Conservation (phyloP, 2,888 invertebrate genomes). For the Clusia tigrina region DNA sequence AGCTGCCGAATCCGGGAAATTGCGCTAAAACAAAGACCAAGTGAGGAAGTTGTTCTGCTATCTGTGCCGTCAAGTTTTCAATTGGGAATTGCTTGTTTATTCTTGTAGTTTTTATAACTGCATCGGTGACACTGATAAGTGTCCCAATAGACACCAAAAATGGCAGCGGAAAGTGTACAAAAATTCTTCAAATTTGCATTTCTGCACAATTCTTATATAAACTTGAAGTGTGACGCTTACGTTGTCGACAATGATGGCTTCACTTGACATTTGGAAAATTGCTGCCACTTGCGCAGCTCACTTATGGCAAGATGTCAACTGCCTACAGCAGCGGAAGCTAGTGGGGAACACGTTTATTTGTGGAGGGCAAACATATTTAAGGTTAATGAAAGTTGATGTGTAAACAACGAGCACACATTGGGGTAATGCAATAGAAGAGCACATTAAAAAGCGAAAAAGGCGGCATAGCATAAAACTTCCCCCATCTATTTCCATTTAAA, state of each 20-base stretch:
- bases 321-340: not conserved
- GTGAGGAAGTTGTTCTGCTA: not conserved
- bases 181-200: not conserved
- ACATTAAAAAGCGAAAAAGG: not conserved
- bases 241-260: too few species aligned
- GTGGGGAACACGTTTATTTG: not conserved
- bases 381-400: constrained; percentile 4
- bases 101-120: constrained; percentile 50
- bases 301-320: too few species aligned
- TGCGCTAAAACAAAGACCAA: not conserved
- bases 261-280: too few species aligned
- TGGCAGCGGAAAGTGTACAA: not conserved
- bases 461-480: not conserved
- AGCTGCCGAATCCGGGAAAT: not conserved
- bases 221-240: not conserved
- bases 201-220: not conserved
- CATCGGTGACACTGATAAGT: constrained; percentile 56
- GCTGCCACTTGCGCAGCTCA: not conserved
- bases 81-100: constrained; percentile 2
- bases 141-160: constrained; percentile 41
- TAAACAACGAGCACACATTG: not conserved
- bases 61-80: not conserved
- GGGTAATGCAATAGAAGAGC: not conserved
- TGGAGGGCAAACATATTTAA: not conserved
- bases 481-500: not conserved